Evolutionary conservation across 2,797 vertebrate genomes (phyloP).

Genomic region (Antrozous pallidus): DNA sequence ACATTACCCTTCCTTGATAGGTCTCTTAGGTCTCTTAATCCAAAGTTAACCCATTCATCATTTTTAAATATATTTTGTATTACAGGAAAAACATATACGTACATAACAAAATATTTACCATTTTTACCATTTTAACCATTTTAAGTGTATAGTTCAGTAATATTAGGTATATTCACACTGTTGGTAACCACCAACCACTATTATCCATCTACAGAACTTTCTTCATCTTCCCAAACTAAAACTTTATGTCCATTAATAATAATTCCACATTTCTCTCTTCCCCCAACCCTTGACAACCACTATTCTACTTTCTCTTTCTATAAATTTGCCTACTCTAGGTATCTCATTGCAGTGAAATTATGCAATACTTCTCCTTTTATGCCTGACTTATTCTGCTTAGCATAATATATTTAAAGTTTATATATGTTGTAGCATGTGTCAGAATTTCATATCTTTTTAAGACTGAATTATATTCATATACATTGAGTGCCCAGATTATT

Average conservation of each 20-base stretch:
- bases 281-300: background rate
- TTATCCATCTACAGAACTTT: background rate
- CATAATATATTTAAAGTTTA: background rate
- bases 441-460: background rate
- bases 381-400: background rate
- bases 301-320: background rate
- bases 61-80: background rate
- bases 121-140: background rate
- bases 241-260: background rate
- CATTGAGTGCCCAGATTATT: no score
- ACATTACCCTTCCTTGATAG: background rate
- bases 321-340: background rate
- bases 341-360: background rate
- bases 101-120: background rate
- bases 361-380: background rate
- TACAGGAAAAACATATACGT: background rate
- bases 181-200: background rate
- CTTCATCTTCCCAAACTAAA: background rate
- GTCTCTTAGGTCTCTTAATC: background rate
- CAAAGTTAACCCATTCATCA: background rate
- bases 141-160: background rate
- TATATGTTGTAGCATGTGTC: background rate
- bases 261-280: background rate
- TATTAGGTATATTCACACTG: background rate
- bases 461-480: background rate